These are phyloP conservation scores for Origma solitaria DNA, from an alignment of 2,113 vertebrate species.

Conservation along the genomic window DNA sequence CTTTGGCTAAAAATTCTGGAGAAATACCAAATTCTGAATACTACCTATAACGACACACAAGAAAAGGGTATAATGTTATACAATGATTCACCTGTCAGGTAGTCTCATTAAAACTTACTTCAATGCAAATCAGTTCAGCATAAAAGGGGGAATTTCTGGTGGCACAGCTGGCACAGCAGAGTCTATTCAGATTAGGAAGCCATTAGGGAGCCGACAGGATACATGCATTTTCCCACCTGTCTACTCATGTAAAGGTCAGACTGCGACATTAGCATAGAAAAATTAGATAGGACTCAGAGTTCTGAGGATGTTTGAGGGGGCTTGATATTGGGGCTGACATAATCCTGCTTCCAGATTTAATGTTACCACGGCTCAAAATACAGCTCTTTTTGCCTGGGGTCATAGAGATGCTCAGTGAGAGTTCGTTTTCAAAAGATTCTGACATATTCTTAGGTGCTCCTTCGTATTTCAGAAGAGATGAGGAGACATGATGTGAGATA, in stretches of 20 bases:
- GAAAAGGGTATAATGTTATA: neutral
- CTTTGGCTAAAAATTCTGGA: neutral
- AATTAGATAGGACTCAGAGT: neutral
- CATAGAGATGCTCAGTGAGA: neutral
- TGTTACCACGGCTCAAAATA: neutral
- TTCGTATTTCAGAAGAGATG: neutral
- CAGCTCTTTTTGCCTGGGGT: neutral
- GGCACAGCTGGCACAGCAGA: neutral
- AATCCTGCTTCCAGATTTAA: neutral
- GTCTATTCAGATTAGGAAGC: neutral
- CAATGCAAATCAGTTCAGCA: neutral
- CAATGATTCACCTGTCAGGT: neutral
- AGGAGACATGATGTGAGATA: neutral
- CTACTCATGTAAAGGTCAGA: slow-evolving; percentile 37
- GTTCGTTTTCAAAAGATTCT: neutral
- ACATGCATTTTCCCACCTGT: neutral
- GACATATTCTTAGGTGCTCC: neutral
- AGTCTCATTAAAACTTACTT: neutral
- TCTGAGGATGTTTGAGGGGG: neutral
- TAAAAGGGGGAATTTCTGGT: neutral
- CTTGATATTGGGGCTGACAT: neutral
- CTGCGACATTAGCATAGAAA: neutral
- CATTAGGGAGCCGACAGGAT: neutral
- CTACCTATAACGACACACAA: neutral
- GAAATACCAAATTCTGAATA: neutral